Evolutionary conservation across 2,113 vertebrate genomes (phyloP), one percentile per base, ranked within the genome.

Genomic region (Sander vitreus): DNA sequence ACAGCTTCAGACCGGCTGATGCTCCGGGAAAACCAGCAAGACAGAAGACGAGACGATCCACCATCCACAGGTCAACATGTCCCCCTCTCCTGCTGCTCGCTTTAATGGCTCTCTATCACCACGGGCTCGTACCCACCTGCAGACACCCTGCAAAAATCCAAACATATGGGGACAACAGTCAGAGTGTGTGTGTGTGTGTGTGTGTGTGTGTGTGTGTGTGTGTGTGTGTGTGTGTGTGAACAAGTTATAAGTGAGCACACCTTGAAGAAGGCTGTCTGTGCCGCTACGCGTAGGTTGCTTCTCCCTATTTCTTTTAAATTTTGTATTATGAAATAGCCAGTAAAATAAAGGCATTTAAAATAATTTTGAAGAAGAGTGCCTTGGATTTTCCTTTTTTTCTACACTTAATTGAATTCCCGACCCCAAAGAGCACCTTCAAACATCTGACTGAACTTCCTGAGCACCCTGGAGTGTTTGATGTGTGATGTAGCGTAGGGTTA

Each of bases 101-200:
- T 47, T 96, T 95, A 99, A 83, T 97, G 98, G 95, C 96, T 98
- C 95, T 98, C 98, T 0, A 99, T 99, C 93, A 99, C 97, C 27
- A 99, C 98, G 0, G 98, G 98, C 93, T 99, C 98, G 3, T 96
- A 99, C 75, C 97, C 96, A 81, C 97, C 97, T 33, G 98, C 97
- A 57, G 97, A 96, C 86, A 97, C 96, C 95, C 98, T 99, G 95
- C 33, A n/a, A 58, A 0, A 4, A 88, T 5, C 0, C 15, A 65
- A 59, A 76, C 66, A 58, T 4, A 59, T 25, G 48, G 39, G 3
- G 12, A 47, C 30, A 45, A 15, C 9, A 21, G 47, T 59, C 53
- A 66, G 55, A 72, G 30, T 6, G 64, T 48, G 36, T 9, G 36
- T 9, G 8, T 2, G 7, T 39, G 36, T 36, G 33, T 7, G 33